phyloP scores from a whole-genome alignment of 2,113 vertebrate species.

The Apteryx owenii region DNA sequence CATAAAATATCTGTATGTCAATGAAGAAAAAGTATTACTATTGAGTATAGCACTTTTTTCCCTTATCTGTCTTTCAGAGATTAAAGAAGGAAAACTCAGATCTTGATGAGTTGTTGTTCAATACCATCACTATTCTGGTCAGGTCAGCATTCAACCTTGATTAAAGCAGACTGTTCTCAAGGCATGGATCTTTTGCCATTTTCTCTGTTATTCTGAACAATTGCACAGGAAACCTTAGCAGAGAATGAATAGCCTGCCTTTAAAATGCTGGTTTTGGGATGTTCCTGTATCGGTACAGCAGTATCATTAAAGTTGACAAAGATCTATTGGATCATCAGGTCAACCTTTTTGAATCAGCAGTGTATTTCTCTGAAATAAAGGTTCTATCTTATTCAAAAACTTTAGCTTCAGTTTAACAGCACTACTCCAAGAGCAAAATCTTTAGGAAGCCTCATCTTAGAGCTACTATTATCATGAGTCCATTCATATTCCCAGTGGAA shows the following conservation, averaged over 20 bases:
- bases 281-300: not conserved
- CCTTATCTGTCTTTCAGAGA: not conserved
- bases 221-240: not conserved
- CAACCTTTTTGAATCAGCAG: not conserved
- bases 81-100: not conserved
- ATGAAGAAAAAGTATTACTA: not conserved
- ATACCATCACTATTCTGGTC: not conserved
- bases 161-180: slow-evolving; percentile 2
- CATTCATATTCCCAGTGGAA: slow-evolving; percentile 8
- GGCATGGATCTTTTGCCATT: slow-evolving; percentile 10
- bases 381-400: not conserved
- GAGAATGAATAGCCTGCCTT: not conserved
- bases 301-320: slow-evolving; percentile 23
- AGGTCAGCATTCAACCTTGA: not conserved
- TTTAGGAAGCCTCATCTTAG: not conserved
- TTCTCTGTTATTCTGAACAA: not conserved
- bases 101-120: not conserved
- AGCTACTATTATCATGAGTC: not conserved
- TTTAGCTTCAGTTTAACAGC: not conserved
- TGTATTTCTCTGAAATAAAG: slow-evolving; percentile 10
- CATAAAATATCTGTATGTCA: not conserved
- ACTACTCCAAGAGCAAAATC: not conserved
- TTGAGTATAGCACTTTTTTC: not conserved
- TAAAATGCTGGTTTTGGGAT: not conserved
- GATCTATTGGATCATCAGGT: not conserved